Base-by-base conservation (phyloP, 2,797 vertebrate species). In the Macrochelys suwanniensis region DNA sequence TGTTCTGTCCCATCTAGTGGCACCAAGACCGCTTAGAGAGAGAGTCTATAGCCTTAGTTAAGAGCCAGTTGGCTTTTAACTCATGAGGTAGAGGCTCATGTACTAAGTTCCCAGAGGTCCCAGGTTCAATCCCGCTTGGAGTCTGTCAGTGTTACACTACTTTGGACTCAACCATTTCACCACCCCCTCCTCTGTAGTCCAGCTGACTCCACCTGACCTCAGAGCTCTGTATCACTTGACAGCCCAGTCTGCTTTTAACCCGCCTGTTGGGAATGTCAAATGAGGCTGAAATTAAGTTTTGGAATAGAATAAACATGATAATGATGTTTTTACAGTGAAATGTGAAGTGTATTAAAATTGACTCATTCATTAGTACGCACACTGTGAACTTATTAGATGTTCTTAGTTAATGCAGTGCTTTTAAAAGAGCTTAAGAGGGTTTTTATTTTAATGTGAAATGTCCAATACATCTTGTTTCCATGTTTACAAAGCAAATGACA, bases 291-390 rank as follows among this genome's bases (percentile, higher is more conserved):
- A 95, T 90, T 92, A 92, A 97, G 88, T 76, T 80, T 94, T 88
- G 68, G 82, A 89, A 86, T 87, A 74, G 57, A 82, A 89, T 90
- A 94, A 96, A 97, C 84, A 80, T 87, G 56, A 82, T 85, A 96
- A 87, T 28, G n/a, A 94, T 88, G 54, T 86, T 97, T 96, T 96
- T 97, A 85, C 50, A 94, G 92, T 92, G 87, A 97, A 97, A 96
- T 96, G 82, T 92, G 95, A 94, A 96, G 87, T 78, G 50, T 93
- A 96, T 96, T 98, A 97, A 98, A 98, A 97, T 97, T 83, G 92
- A 90, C 85, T 97, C 87, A 84, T 97, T 98, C 96, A 97, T 98
- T 97, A 98, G 77, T 91, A 93, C 80, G 95, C 93, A 4, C 65
- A 95, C 61, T 97, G 91, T 97, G 94, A 97, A 95, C 93, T 97